Evolutionary conservation across 1,140 invertebrate genomes (phyloP).

Genomic region (Heterodera schachtii): DNA sequence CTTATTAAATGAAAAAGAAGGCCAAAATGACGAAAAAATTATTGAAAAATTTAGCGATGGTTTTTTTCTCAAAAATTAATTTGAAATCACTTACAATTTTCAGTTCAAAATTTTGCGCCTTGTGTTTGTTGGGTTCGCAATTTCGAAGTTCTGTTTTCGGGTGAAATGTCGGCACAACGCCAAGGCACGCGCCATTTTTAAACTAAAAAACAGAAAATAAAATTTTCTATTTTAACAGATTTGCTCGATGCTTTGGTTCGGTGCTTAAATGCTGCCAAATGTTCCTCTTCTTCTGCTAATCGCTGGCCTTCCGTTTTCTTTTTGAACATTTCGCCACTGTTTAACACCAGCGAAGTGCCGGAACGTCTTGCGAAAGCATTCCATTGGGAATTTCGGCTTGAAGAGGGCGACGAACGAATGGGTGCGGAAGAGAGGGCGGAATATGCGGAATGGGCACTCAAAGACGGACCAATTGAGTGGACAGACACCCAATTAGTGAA

Average conservation of each 20-base stretch:
- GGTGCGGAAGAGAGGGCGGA: slow-evolving; percentile 32
- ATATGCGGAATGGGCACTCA: slow-evolving; percentile 17
- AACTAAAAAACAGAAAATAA: not conserved
- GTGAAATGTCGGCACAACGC: not conserved
- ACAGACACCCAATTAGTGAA: slow-evolving; percentile 23
- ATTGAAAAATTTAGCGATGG: not conserved
- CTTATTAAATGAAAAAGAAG: not conserved
- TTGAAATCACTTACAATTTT: not conserved
- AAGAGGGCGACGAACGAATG: slow-evolving; percentile 32
- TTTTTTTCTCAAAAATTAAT: not conserved
- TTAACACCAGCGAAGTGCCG: slow-evolving; percentile 25
- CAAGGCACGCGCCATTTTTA: not conserved
- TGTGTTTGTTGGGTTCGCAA: slow-evolving; percentile 1
- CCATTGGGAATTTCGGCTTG: slow-evolving; percentile 44
- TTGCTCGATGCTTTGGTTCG: not conserved
- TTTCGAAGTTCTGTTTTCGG: not conserved
- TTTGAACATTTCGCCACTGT: slow-evolving; percentile 7
- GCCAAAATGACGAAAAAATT: not conserved
- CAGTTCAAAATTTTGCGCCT: not conserved
- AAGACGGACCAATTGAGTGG: slow-evolving; percentile 3
- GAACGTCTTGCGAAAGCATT: slow-evolving; percentile 43
- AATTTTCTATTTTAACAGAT: not conserved
- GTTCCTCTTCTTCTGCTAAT: not conserved
- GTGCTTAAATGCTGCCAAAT: not conserved
- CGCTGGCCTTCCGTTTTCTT: not conserved